Conservation (phyloP, 2,888 invertebrate species). For the Arge pagana region DNA sequence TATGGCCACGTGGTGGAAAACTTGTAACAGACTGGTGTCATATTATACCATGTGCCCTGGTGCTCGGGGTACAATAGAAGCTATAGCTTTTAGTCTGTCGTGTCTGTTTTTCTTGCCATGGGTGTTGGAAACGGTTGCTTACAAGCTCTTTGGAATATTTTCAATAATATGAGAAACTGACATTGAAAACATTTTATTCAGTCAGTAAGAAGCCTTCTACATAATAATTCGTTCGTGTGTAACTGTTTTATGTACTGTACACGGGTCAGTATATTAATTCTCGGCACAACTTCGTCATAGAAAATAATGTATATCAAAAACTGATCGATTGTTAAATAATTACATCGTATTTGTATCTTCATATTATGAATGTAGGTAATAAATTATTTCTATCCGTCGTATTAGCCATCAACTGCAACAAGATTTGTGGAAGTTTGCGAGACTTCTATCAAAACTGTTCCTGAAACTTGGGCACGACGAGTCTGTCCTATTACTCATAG, state of each 20-base stretch:
- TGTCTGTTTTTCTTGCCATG: too few relatives aligned
- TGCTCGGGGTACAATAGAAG: too few relatives aligned
- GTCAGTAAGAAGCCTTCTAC: constrained; percentile 58
- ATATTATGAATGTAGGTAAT: constrained; percentile 50
- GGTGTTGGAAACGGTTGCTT: too few relatives aligned
- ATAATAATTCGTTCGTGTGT: constrained; percentile 41
- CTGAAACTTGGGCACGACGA: too few relatives aligned
- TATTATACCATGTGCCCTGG: too few relatives aligned
- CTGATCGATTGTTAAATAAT: constrained; percentile 1
- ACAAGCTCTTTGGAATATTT: not conserved
- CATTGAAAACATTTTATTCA: constrained; percentile 59
- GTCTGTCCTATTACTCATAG: too few relatives aligned
- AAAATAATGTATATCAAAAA: not conserved
- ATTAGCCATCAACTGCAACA: too few relatives aligned
- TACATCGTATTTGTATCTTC: not conserved
- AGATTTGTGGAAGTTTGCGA: too few relatives aligned
- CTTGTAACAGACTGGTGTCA: too few relatives aligned
- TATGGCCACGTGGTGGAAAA: too few relatives aligned
- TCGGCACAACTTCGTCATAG: not conserved
- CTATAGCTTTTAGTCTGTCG: too few relatives aligned
- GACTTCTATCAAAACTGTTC: too few relatives aligned
- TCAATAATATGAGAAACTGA: constrained; percentile 28
- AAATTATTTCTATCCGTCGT: constrained; percentile 53
- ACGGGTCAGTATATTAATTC: not conserved
- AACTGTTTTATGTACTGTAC: not conserved